These are phyloP conservation scores for Pseudopleuronectes americanus DNA, from an alignment of 2,797 vertebrate species.

Conservation along the genomic window DNA sequence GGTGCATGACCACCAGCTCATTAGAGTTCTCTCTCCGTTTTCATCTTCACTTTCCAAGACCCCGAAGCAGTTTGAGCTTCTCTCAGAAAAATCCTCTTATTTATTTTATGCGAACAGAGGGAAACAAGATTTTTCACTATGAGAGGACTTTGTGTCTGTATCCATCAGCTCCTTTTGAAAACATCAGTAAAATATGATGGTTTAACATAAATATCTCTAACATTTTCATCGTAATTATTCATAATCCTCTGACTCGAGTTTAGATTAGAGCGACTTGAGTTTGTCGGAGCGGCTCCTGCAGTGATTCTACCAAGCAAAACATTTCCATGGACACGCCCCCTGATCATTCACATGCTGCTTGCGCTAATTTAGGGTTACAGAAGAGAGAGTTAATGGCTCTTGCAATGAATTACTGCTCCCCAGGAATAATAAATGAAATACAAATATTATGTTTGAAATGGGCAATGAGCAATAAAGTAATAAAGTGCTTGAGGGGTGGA, in stretches of 20 bases:
- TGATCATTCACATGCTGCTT: constrained; percentile 22
- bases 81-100: constrained; percentile 14
- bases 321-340: constrained; percentile 3
- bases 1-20: constrained; percentile 18
- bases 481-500: constrained; percentile 40
- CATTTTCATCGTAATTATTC: constrained; percentile 15
- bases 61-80: neutral
- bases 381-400: constrained; percentile 40
- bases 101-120: neutral
- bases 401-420: constrained; percentile 26
- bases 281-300: neutral
- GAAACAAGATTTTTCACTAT: constrained; percentile 4
- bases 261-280: constrained; percentile 9
- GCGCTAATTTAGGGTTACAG: constrained; percentile 30
- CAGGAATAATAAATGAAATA: constrained; percentile 44
- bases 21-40: neutral
- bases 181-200: neutral
- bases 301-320: constrained; percentile 25
- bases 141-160: neutral
- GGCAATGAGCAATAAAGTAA: constrained; percentile 50
- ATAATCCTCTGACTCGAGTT: constrained; percentile 16
- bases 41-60: neutral
- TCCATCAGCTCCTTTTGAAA: neutral
- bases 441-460: constrained; percentile 63
- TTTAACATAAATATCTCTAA: too few relatives aligned